A percentile compares a stretch with the other conserved stretches of the same genome.
Conservation (phyloP, 92 coral and sea anemone genomes). For the Scolanthus callimorphus region DNA sequence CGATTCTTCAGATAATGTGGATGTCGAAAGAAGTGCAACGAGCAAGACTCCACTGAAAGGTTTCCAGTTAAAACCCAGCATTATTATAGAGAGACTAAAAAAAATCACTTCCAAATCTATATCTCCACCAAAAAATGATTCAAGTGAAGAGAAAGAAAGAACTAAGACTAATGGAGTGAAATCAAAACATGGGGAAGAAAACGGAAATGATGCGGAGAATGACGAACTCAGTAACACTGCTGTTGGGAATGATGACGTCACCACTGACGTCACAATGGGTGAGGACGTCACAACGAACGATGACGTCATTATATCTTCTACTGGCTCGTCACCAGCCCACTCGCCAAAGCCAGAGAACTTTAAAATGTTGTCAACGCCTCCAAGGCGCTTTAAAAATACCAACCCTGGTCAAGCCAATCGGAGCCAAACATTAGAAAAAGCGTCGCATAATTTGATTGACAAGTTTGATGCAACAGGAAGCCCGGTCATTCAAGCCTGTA, state of each 20-base stretch:
- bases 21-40: no score
- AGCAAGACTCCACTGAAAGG: no score
- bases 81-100: background rate
- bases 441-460: conserved; percentile 13
- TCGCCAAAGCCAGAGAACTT: conserved; percentile 86
- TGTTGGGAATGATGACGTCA: background rate
- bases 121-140: no score
- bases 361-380: conserved; percentile 76
- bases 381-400: conserved; percentile 12
- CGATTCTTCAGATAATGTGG: no score
- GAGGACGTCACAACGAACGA: conserved; percentile 5
- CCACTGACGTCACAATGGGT: background rate
- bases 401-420: background rate
- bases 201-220: background rate
- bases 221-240: background rate
- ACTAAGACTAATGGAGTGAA: no score
- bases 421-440: background rate
- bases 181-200: no score
- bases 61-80: no score
- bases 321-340: conserved; percentile 94
- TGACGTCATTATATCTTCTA: conserved; percentile 87
- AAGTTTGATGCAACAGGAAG: conserved; percentile 19
- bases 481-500: no score
- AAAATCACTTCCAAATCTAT: background rate
- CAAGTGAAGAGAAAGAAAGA: no score